phyloP scores from a whole-genome alignment of 2,888 invertebrate genomes.

The Poecilus cupreus region DNA sequence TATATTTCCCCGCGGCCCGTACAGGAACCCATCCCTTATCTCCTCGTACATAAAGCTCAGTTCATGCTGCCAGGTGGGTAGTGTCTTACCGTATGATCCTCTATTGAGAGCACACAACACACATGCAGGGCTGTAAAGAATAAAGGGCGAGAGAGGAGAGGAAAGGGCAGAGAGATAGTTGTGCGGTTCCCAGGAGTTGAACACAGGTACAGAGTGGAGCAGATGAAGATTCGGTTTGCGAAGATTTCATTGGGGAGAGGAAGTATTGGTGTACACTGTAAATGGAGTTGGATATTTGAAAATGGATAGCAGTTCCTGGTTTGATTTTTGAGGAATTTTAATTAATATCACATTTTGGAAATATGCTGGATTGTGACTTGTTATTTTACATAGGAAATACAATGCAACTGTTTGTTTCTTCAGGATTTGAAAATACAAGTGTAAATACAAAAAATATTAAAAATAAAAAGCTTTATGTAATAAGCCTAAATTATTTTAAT shows the following conservation, averaged over 20 bases:
- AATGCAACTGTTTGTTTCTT: too few species aligned
- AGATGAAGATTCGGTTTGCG: constrained; percentile 28
- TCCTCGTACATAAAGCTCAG: neutral
- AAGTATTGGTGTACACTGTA: constrained; percentile 32
- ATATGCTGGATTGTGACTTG: neutral
- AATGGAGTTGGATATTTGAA: neutral
- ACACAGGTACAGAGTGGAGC: constrained; percentile 55
- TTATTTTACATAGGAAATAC: too few species aligned
- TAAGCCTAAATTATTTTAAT: too few species aligned
- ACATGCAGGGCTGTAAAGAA: neutral
- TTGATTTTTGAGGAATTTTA: too few species aligned
- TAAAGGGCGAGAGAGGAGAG: neutral
- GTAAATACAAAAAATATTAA: too few species aligned
- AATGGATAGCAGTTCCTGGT: too few species aligned
- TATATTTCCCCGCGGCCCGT: constrained; percentile 17
- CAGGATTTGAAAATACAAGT: too few species aligned
- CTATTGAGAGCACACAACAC: constrained; percentile 27
- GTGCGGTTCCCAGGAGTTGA: constrained; percentile 50
- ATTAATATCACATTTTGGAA: neutral
- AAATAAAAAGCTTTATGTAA: too few species aligned
- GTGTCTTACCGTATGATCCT: constrained; percentile 51
- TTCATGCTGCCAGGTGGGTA: constrained; percentile 46
- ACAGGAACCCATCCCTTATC: neutral
- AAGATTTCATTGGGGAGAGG: constrained; percentile 14
- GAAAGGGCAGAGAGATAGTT: neutral